Conservation (phyloP, 2,797 vertebrate species). For the Thalassophryne amazonica region DNA sequence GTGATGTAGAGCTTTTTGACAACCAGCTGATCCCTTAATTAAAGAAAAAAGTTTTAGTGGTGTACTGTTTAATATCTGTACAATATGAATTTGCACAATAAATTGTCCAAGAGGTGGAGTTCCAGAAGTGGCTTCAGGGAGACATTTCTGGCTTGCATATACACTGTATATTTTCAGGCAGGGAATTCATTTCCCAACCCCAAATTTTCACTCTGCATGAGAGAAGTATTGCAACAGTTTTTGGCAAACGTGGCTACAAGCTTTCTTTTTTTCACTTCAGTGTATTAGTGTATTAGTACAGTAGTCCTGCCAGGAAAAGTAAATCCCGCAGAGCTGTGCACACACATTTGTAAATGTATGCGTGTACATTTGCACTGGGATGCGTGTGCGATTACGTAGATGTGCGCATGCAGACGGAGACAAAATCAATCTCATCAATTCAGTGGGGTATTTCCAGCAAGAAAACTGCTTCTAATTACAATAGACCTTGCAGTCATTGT, state of each 20-base stretch:
- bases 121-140: conserved; percentile 28
- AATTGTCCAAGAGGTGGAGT: conserved; percentile 18
- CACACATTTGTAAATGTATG: conserved; percentile 31
- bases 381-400: conserved; percentile 5
- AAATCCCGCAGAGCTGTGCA: conserved; percentile 54
- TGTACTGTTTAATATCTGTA: conserved; percentile 4
- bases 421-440: conserved; percentile 70
- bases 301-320: conserved; percentile 67
- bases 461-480: conserved; percentile 71
- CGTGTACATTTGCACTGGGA: conserved; percentile 16
- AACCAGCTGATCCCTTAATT: no score
- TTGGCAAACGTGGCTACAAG: conserved; percentile 63
- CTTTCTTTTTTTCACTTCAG: conserved; percentile 50
- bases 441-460: conserved; percentile 64
- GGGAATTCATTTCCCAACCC: conserved; percentile 41
- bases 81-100: neutral
- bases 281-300: conserved; percentile 63
- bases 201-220: conserved; percentile 56
- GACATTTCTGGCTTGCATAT: conserved; percentile 25
- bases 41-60: no score
- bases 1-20: no score
- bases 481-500: conserved; percentile 69
- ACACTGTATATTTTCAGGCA: conserved; percentile 46
- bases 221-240: conserved; percentile 65
- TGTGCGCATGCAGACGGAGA: conserved; percentile 43